Conservation (phyloP, 92 coral and sea anemone genomes). For the Blastomussa wellsi region DNA sequence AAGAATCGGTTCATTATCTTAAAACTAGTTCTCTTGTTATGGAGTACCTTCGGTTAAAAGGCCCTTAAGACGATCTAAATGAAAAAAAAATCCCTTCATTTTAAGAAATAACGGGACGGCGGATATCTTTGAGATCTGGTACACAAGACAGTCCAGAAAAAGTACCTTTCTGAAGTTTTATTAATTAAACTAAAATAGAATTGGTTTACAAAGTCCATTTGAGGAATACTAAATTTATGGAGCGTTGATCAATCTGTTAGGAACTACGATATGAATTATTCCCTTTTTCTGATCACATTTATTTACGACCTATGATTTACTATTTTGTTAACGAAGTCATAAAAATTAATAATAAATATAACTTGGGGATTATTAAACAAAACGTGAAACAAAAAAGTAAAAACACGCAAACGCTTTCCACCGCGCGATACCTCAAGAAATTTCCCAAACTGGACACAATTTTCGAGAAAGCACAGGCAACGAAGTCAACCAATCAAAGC, state of each 20-base stretch:
- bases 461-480: background rate
- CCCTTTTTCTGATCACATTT: background rate
- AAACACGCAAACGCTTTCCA: background rate
- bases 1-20: too few relatives aligned
- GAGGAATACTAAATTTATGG: background rate
- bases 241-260: background rate
- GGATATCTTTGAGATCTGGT: too few relatives aligned
- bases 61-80: too few relatives aligned
- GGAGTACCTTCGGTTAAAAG: too few relatives aligned
- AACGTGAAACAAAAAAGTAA: background rate
- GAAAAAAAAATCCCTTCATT: too few relatives aligned
- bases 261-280: background rate
- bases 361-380: background rate
- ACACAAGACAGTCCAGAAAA: background rate
- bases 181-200: conserved; percentile 31
- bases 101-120: too few relatives aligned
- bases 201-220: conserved; percentile 23
- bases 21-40: too few relatives aligned
- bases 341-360: background rate
- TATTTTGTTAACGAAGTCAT: background rate
- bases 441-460: background rate
- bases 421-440: background rate
- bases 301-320: background rate
- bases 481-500: background rate
- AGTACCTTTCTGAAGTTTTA: background rate